Conservation (phyloP, 92 coral and sea anemone species). For the Epizoanthus scotinus region DNA sequence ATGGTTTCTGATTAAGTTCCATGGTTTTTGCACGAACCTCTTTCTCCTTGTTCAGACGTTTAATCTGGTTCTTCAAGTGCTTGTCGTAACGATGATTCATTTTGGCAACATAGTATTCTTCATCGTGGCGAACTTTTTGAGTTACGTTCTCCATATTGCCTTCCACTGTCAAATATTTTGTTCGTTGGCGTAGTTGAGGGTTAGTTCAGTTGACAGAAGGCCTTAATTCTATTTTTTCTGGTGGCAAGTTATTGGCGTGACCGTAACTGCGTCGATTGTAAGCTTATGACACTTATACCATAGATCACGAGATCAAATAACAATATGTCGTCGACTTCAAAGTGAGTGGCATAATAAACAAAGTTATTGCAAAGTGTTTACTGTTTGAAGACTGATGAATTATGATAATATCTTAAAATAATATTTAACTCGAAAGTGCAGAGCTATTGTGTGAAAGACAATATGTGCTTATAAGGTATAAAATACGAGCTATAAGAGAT, state of each 20-base stretch:
- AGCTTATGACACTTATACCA: neutral
- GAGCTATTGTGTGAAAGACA: neutral
- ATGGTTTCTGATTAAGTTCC: conserved; percentile 61
- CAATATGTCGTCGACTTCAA: neutral
- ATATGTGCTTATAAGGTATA: neutral
- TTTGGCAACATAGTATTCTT: conserved; percentile 74
- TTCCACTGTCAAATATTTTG: too few relatives aligned
- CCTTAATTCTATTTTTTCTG: too few relatives aligned
- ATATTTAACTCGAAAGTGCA: neutral
- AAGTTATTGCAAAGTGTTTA: neutral
- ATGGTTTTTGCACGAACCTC: conserved; percentile 58
- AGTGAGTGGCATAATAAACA: neutral
- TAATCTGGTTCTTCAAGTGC: conserved; percentile 67
- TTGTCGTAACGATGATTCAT: conserved; percentile 72
- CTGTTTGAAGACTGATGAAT: neutral
- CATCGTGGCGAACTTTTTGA: conserved; percentile 36
- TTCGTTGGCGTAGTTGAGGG: too few relatives aligned
- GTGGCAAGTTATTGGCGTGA: too few relatives aligned
- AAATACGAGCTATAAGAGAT: neutral
- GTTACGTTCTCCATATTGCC: conserved; percentile 13
- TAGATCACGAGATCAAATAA: neutral
- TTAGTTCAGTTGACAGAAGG: too few relatives aligned
- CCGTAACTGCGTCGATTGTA: too few relatives aligned
- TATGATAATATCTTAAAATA: neutral
- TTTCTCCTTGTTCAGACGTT: conserved; percentile 64